Evolutionary conservation across 2,888 invertebrate genomes (phyloP).

Genomic region (Tenthredo scrophulariae): DNA sequence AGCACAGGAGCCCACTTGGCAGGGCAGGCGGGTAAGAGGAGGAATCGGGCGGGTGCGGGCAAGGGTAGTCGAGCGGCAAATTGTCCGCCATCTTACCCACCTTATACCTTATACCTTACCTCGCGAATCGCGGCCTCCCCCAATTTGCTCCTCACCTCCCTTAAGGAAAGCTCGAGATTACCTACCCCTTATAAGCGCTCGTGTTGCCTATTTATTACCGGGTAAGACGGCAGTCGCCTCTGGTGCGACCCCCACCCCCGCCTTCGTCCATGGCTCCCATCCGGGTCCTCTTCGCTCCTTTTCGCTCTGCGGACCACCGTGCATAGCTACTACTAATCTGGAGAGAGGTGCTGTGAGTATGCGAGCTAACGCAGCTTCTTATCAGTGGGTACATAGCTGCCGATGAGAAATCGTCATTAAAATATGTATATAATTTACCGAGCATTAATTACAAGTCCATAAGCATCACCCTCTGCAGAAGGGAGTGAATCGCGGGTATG

Average conservation of each 20-base stretch:
- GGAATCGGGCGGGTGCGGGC: constrained; percentile 69
- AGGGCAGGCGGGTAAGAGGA: constrained; percentile 17
- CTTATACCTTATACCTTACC: constrained; percentile 75
- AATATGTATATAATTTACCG: constrained; percentile 27
- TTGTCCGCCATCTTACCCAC: constrained; percentile 78
- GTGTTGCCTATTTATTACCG: constrained; percentile 76
- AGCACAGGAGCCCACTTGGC: constrained; percentile 56
- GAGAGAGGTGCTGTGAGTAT: constrained; percentile 55
- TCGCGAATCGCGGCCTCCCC: constrained; percentile 54
- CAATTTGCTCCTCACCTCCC: constrained; percentile 49
- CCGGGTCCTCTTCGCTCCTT: constrained; percentile 53
- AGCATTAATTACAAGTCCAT: constrained; percentile 34
- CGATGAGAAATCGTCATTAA: constrained; percentile 25
- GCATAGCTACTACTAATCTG: constrained; percentile 51
- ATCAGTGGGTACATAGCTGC: constrained; percentile 17
- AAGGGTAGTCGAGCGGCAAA: constrained; percentile 78
- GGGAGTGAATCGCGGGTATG: constrained; percentile 11
- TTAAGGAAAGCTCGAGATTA: constrained; percentile 75
- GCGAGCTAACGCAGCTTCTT: neutral
- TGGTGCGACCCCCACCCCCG: neutral
- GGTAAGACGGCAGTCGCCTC: constrained; percentile 49
- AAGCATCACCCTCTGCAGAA: neutral
- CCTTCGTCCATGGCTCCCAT: neutral
- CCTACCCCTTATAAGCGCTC: constrained; percentile 77
- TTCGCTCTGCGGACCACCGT: constrained; percentile 42